Base-by-base conservation (phyloP, 2,797 vertebrate genomes). In the Fratercula arctica region DNA sequence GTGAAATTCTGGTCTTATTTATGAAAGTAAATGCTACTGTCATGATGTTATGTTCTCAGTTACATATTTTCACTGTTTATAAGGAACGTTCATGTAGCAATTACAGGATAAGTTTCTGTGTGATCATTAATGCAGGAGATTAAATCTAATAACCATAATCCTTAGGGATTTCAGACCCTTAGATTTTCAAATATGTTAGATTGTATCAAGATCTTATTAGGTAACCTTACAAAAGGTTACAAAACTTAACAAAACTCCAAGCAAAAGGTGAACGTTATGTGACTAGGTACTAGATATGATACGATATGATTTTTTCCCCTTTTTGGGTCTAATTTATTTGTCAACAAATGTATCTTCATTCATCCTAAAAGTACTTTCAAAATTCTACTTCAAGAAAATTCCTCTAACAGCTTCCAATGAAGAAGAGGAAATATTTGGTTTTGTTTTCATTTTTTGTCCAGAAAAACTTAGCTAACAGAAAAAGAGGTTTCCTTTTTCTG, bases 391-490 rank as follows among this genome's bases (percentile, higher is more conserved):
- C 59, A 64, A 54, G 1, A 26, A 37, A 41, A 78, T 13, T 23
- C 1, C 3, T 1, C 3, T 48, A 45, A 17, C 3, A 48, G 4
- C 28, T 85, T 66, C 12, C 7, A 13, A 5, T 45, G 11, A 70
- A 83, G 31, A 87, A 46, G 5, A 39, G 6, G 16, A 69, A 61
- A 53, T 57, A 16, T 37, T 51, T 59, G 1, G 1, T 0, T 8
- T 29, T 41, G 8, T 23, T 51, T 59, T 73, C 3, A 1, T 35
- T 61, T 87, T 74, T 35, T 33, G 37, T 5, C 19, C 53, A 39
- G 5, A 57, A 51, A 56, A 33, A n/a, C 0, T 33, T 57, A 56
- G 9, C 10, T 66, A 41, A 53, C n/a, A 29, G 18, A 46, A 25
- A 76, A 90, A 80, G 33, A 60, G 2, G 1, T 35, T 35, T 35